Conservation (phyloP, 2,113 vertebrate genomes). For the Azemiops feae region DNA sequence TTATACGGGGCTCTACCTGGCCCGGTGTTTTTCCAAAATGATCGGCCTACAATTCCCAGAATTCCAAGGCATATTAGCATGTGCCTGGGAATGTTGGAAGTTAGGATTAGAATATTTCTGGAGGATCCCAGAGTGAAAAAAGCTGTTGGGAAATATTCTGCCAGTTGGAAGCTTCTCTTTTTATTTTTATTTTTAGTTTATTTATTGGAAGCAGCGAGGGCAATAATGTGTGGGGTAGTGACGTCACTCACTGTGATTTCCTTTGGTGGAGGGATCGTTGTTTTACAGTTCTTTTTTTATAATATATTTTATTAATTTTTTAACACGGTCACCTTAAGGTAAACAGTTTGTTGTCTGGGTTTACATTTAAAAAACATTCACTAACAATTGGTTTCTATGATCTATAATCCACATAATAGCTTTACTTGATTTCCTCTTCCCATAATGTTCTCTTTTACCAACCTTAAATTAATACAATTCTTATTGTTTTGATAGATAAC, state of each 20-base stretch:
- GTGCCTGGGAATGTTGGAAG: neutral
- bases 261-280: neutral
- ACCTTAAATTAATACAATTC: no score
- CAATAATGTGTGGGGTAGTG: neutral
- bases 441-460: no score
- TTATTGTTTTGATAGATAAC: no score
- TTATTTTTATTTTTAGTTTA: neutral
- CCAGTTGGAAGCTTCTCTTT: neutral
- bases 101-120: neutral
- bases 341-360: no score
- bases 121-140: neutral
- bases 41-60: neutral
- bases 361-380: no score
- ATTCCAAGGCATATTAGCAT: neutral
- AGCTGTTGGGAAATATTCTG: neutral
- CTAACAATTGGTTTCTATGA: no score
- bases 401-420: no score
- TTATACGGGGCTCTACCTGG: neutral
- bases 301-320: no score
- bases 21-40: neutral
- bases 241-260: neutral
- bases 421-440: no score
- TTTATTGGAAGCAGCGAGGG: neutral
- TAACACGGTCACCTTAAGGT: no score
- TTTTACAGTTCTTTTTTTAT: no score